Conservation (phyloP, 2,888 invertebrate genomes). For the Candidula unifasciata region DNA sequence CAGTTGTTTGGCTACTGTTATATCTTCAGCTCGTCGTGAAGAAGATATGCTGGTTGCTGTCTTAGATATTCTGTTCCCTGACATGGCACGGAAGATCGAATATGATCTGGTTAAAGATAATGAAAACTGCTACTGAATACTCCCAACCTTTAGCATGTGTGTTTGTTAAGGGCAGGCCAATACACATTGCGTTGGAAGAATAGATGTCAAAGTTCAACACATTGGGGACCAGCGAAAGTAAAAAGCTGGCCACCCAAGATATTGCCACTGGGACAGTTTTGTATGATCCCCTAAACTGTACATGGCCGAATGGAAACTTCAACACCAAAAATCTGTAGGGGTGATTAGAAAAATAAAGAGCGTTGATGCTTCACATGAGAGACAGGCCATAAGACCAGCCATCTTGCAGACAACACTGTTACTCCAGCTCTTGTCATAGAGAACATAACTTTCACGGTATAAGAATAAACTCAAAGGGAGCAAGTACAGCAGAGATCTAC, state of each 20-base stretch:
- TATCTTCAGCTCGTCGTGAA: conserved; percentile 57
- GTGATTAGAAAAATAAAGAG: conserved; percentile 81
- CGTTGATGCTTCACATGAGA: conserved; percentile 19
- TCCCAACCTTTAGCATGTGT: conserved; percentile 74
- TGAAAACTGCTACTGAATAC: conserved; percentile 72
- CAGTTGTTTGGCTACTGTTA: conserved; percentile 68
- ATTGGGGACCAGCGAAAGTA: conserved; percentile 60
- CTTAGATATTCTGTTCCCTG: conserved; percentile 74
- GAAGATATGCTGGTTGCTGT: conserved; percentile 58
- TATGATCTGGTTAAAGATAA: conserved; percentile 69
- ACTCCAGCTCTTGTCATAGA: conserved; percentile 1
- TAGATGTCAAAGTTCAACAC: conserved; percentile 47
- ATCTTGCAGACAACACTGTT: not conserved
- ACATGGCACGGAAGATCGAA: conserved; percentile 76
- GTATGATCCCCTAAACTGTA: conserved; percentile 59
- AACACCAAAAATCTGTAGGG: conserved; percentile 82
- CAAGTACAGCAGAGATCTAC: not conserved
- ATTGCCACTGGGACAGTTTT: conserved; percentile 59
- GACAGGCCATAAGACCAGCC: not conserved
- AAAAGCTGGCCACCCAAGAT: conserved; percentile 66
- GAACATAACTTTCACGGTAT: not conserved
- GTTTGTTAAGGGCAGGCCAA: conserved; percentile 74
- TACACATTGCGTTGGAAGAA: conserved; percentile 67
- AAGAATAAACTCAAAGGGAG: no score
- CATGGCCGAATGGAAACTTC: conserved; percentile 80